Evolutionary conservation across 2,888 invertebrate species (phyloP), one percentile per base, ranked within the genome.

Genomic region (Drosophila aldrichi): DNA sequence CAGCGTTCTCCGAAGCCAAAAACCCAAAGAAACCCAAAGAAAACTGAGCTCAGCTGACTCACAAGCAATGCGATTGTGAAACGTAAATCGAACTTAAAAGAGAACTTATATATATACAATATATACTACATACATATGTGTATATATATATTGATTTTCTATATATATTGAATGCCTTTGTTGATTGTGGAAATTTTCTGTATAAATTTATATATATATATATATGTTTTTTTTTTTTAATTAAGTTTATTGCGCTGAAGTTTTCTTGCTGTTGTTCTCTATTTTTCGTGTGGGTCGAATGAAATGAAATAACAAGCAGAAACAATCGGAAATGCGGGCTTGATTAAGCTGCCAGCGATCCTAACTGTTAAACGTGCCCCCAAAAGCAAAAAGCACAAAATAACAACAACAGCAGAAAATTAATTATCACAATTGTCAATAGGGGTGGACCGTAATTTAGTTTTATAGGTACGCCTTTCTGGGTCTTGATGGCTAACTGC

Each of bases 311-410:
- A 38, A 52, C 22, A 49, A n/a, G 12, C 29, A 18, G n/a, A 57
- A 49, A 44, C 40, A 18, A 54, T 34, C 48, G 75, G 56, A 76
- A 69, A 74, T 76, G 79, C 79, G 79, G 79, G 75, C 22, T 51
- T 69, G 9, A 52, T 40, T 54, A 22, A 40, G 22, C 49, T 54
- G 14, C 38, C 59, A 36, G 51, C 57, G 63, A 7, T 54, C 36
- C 52, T 22, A 52, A 52, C 44, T 59, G 46, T 55, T 18, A 44
- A 60, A 60, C 25, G 46, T 34, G 29, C 32, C 51, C 51, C n/a
- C n/a, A 22, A 10, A 52, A 29, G 29, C 29, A 8, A 8, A 29
- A 29, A 44, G 44, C 22, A 49, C 16, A 10, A 68, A 55, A 73
- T 44, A n/a, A n/a, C n/a, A n/a, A 49, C 34, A 3, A 40, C 29